These are phyloP conservation scores for Helicoverpa assulta DNA, from an alignment of 2,888 invertebrate genomes.

Conservation along the genomic window DNA sequence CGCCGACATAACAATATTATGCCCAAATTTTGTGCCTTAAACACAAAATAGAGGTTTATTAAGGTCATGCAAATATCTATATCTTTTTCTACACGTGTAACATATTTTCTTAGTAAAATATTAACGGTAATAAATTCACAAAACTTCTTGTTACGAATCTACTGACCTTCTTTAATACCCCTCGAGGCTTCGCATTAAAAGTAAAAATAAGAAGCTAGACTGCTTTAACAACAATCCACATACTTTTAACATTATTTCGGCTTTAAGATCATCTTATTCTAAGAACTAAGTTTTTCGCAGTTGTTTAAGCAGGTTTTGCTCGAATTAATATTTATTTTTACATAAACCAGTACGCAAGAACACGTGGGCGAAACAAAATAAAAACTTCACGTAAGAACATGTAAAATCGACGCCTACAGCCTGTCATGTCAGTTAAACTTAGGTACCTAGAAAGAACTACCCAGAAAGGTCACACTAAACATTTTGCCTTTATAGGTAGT, in stretches of 20 bases:
- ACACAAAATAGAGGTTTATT: slow-evolving; percentile 5
- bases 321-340: slow-evolving; percentile 1
- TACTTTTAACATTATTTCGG: slow-evolving; percentile 29
- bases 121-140: neutral
- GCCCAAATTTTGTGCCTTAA: no score
- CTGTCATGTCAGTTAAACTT: neutral
- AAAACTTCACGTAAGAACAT: neutral
- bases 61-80: slow-evolving; percentile 30
- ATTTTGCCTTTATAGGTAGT: neutral
- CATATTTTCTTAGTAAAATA: neutral
- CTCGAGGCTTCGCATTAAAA: slow-evolving; percentile 30
- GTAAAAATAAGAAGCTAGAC: slow-evolving; percentile 18
- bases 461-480: neutral
- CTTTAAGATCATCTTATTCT: slow-evolving; percentile 21
- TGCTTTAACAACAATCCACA: slow-evolving; percentile 21
- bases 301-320: neutral
- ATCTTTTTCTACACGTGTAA: slow-evolving; percentile 4
- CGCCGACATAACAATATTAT: neutral
- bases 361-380: neutral
- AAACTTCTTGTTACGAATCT: neutral
- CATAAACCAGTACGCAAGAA: neutral
- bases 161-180: slow-evolving; percentile 8
- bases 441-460: no score
- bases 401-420: neutral
- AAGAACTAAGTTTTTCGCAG: neutral